Evolutionary conservation across 2,888 invertebrate genomes (phyloP).

Genomic region (Aproaerema taeniolella): DNA sequence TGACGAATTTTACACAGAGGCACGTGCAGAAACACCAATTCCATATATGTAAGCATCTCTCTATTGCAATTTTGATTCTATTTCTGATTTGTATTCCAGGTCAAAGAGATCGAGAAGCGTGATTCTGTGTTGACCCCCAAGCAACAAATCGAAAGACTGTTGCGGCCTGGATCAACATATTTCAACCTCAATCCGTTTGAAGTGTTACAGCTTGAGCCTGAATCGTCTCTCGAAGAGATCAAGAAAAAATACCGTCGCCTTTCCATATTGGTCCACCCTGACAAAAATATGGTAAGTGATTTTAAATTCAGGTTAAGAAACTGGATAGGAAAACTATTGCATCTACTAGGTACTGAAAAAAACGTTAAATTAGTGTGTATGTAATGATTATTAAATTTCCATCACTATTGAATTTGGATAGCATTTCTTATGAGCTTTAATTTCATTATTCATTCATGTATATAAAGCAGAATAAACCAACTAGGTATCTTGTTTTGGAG

Average conservation of each 20-base stretch:
- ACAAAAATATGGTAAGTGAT: conserved; percentile 88
- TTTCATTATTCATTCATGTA: too few relatives aligned
- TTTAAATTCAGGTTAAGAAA: too few relatives aligned
- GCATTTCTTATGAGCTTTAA: too few relatives aligned
- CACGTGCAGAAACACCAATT: conserved; percentile 45
- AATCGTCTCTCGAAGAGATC: conserved; percentile 91
- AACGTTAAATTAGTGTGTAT: too few relatives aligned
- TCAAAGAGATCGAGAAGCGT: conserved; percentile 98
- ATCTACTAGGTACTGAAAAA: too few relatives aligned
- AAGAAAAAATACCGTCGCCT: conserved; percentile 97
- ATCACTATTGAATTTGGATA: too few relatives aligned
- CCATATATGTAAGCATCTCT: not conserved
- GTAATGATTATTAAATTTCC: too few relatives aligned
- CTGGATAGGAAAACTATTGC: too few relatives aligned
- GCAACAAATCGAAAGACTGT: conserved; percentile 97
- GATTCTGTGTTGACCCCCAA: conserved; percentile 97
- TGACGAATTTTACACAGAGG: conserved; percentile 90
- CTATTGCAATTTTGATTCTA: not conserved
- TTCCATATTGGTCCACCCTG: conserved; percentile 99
- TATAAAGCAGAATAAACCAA: too few relatives aligned
- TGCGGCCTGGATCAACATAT: conserved; percentile 98
- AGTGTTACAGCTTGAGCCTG: conserved; percentile 94
- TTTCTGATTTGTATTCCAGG: conserved; percentile 76
- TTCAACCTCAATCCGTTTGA: conserved; percentile 98
- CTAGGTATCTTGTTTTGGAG: too few relatives aligned